Conservation (phyloP, 2,797 vertebrate species). For the Chaenodraco wilsoni region DNA sequence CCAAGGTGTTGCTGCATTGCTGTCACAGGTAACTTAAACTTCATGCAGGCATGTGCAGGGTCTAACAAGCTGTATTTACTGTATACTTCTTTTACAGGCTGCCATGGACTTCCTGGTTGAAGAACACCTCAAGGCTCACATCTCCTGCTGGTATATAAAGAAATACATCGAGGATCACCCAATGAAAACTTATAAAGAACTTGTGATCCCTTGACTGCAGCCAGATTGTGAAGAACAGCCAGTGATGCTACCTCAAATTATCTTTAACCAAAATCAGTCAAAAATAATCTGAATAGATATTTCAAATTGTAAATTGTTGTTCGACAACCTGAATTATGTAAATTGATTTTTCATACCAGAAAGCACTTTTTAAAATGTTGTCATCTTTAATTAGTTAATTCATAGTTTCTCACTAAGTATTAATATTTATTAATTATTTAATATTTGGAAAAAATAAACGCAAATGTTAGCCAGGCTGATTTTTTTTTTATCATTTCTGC, state of each 20-base stretch:
- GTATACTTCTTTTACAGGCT: constrained; percentile 62
- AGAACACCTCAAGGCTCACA: constrained; percentile 75
- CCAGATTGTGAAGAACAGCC: too few species aligned
- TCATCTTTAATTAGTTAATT: too few species aligned
- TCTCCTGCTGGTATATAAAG: constrained; percentile 83
- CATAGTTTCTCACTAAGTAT: not conserved
- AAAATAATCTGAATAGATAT: too few species aligned
- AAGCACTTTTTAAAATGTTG: not conserved
- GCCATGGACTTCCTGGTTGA: constrained; percentile 81
- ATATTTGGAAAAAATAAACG: not conserved
- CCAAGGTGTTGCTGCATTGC: constrained; percentile 74
- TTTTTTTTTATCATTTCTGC: too few species aligned
- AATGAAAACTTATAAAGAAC: constrained; percentile 54
- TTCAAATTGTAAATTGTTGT: not conserved
- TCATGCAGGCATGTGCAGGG: rapidly evolving
- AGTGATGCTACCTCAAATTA: constrained; percentile 16
- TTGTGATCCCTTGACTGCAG: constrained; percentile 55
- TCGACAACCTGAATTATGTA: not conserved
- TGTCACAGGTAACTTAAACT: constrained; percentile 70
- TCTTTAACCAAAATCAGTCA: not conserved
- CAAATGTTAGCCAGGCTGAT: not conserved
- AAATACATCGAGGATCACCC: constrained; percentile 77
- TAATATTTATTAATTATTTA: not conserved
- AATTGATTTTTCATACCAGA: not conserved
- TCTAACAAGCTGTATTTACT: not conserved